These are phyloP conservation scores for Rana temporaria DNA, from an alignment of 2,113 vertebrate genomes.

Conservation along the genomic window DNA sequence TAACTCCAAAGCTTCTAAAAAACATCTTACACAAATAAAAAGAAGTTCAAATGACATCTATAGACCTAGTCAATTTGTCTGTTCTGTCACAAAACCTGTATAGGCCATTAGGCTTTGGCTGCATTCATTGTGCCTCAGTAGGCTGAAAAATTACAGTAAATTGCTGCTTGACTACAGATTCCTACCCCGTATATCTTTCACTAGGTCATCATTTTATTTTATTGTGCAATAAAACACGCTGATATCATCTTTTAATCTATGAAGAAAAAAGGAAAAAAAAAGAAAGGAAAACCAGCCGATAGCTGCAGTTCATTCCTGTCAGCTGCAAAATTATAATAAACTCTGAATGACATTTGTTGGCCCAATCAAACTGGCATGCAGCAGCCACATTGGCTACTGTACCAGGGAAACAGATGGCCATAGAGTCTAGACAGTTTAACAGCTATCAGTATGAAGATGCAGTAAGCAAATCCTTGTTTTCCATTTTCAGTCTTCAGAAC, in stretches of 20 bases:
- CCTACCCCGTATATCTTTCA: conserved; percentile 7
- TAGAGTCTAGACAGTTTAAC: conserved; percentile 20
- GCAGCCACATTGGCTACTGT: conserved; percentile 25
- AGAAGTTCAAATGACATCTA: neutral
- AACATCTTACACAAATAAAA: too few species aligned
- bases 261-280: too few species aligned
- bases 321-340: conserved; percentile 5
- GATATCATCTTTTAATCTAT: conserved; percentile 8
- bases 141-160: conserved; percentile 9
- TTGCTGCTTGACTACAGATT: neutral
- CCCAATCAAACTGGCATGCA: conserved; percentile 2
- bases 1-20: too few species aligned
- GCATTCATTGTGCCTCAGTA: conserved; percentile 4
- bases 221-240: conserved; percentile 43
- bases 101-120: neutral
- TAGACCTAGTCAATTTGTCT: neutral
- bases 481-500: conserved; percentile 3
- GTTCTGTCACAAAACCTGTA: neutral
- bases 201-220: conserved; percentile 26
- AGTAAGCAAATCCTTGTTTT: neutral
- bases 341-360: conserved; percentile 34
- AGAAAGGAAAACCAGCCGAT: neutral
- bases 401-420: conserved; percentile 38
- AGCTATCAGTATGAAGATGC: conserved; percentile 16
- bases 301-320: conserved; percentile 13